Base-by-base conservation (phyloP, 2,888 invertebrate species). In the Timema podura region DNA sequence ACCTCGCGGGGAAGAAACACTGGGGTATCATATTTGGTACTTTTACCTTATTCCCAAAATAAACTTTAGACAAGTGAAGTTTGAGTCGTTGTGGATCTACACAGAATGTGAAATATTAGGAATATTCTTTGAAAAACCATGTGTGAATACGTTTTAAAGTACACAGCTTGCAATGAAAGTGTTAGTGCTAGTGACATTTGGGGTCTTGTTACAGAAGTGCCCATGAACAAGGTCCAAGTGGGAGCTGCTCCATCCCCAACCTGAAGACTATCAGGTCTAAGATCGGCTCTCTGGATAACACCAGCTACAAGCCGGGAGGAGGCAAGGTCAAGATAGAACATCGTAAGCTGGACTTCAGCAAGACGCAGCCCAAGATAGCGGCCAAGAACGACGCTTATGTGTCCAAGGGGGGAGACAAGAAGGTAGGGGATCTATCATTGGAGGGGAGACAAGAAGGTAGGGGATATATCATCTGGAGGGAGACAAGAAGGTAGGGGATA, bases 161-260 rank as follows among this genome's bases (percentile, higher is more conserved):
- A 30, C 30, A 30, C 30, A 30, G 30, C 30, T 30, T 30, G 30
- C 3, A 30, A 30, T 2, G 30, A 30, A 30, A 30, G 30, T 30
- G 30, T 30, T 30, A 30, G 30, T 30, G 30, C 30, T 30, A 30
- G 30, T 30, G 1, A 30, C 30, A 30, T 30, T 10, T 70, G 47
- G 13, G 49, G 45, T 57, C 11, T 68, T 72, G 72, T 73, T 83
- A 47, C 82, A 91, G 89, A 90, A 87, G 84, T 95, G 78, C 93
- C 95, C 75, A 95, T 95, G 93, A 96, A 95, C 81, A 95, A 95
- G 84, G 83, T 95, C 73, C 93, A 95, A 86, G 95, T 95, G 65
- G 96, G 96, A 68, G 89, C 92, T 76, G 93, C 93, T 70, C 95
- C 95, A 71, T 95, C 95, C 96, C 95, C 46, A 96, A 96, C 81